phyloP scores from a whole-genome alignment of 2,888 invertebrate genomes.

The Leptinotarsa rubiginosa region DNA sequence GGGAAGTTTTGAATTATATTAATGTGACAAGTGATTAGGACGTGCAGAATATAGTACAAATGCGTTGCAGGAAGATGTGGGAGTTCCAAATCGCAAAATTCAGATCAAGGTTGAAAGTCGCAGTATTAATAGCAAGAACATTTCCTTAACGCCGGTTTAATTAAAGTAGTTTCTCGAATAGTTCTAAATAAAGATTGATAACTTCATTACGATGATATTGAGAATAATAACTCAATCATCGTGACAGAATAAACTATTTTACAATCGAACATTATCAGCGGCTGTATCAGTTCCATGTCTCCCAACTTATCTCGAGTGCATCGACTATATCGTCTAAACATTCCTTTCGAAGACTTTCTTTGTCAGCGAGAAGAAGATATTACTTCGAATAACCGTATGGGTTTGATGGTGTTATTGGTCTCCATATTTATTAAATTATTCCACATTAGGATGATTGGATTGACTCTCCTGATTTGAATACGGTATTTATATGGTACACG shows the following conservation, averaged over 20 bases:
- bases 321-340: conserved; percentile 29
- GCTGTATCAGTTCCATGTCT: not conserved
- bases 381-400: conserved; percentile 28
- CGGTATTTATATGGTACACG: conserved; percentile 14
- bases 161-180: not conserved
- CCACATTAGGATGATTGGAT: conserved; percentile 34
- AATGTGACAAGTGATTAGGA: not conserved
- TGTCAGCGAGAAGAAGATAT: conserved; percentile 31
- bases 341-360: conserved; percentile 38
- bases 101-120: not conserved
- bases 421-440: conserved; percentile 35
- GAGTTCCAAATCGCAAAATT: not conserved
- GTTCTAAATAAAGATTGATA: not conserved
- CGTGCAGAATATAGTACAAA: not conserved
- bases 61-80: not conserved
- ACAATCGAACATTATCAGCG: conserved; percentile 4
- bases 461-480: conserved; percentile 27
- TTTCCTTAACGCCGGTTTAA: no score
- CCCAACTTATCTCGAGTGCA: conserved; percentile 1
- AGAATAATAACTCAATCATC: not conserved
- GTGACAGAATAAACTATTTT: not conserved
- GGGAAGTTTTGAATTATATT: not conserved
- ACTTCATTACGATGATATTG: not conserved
- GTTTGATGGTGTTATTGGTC: conserved; percentile 23
- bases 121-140: no score